A percentile compares a stretch with the other conserved stretches of the same genome.
These are phyloP conservation scores for Scaptomyza cyrtandrae DNA, from an alignment of 2,888 invertebrate species.

Conservation along the genomic window DNA sequence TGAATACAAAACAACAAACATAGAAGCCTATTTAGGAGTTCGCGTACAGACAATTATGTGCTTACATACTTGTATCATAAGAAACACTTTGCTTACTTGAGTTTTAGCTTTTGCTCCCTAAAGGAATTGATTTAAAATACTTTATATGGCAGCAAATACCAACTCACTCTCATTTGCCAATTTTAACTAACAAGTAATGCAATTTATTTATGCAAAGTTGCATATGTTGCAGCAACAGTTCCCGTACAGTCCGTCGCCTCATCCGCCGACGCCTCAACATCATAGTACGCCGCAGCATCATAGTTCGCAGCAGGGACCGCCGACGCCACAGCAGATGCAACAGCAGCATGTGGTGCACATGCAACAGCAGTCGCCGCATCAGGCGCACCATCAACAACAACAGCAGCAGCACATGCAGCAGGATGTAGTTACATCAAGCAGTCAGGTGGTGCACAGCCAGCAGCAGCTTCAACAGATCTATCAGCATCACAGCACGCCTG, in stretches of 20 bases:
- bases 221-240: slow-evolving; percentile 85
- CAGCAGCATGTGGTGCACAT: slow-evolving; percentile 84
- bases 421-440: slow-evolving; percentile 84
- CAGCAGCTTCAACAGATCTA: slow-evolving; percentile 84
- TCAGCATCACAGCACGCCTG: slow-evolving; percentile 84
- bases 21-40: no score
- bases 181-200: slow-evolving; percentile 65
- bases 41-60: no score
- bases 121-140: no score
- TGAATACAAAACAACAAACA: no score
- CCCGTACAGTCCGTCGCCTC: slow-evolving; percentile 84
- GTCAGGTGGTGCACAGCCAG: slow-evolving; percentile 81
- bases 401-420: slow-evolving; percentile 76
- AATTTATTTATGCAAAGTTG: slow-evolving; percentile 83
- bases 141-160: no score
- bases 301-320: slow-evolving; percentile 77
- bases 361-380: slow-evolving; percentile 81
- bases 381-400: slow-evolving; percentile 77
- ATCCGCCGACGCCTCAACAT: slow-evolving; percentile 81
- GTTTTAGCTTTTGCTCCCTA: no score
- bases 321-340: slow-evolving; percentile 83
- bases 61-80: no score
- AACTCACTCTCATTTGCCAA: slow-evolving; percentile 35
- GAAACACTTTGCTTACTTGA: no score
- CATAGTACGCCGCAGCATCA: slow-evolving; percentile 81